Evolutionary conservation across 1,140 invertebrate genomes (phyloP), one percentile per base, ranked within the genome.

Genomic region (Lamellibrachia luymesi): DNA sequence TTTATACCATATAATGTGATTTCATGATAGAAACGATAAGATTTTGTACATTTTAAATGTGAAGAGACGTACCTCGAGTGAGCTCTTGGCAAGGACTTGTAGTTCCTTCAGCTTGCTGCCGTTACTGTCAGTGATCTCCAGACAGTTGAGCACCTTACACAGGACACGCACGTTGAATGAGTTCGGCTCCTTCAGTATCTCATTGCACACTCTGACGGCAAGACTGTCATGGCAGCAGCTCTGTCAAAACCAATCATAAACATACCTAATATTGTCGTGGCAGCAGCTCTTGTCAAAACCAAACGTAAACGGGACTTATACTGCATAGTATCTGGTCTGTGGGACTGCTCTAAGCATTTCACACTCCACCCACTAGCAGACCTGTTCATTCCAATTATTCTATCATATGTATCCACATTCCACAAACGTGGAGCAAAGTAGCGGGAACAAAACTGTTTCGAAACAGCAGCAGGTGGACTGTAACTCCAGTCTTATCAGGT

Each of bases 181-280:
- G 51, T 96, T 94, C 22, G 95, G 95, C 22, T 95, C 94, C 8
- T 94, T 94, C 56, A 96, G 93, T 38, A 96, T 95, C 94, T 96
- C 95, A 93, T 96, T 96, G 94, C 95, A 95, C 7, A 96, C 92
- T n/a, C 94, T 94, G 22, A 95, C 94, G 91, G 95, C 95, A n/a
- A 96, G 93, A 93, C 94, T 95, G 94, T 96, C 96, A 94, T 96
- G 96, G 38, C 95, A 94, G 13, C 94, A 94, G 91, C 95, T 95
- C 25, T 95, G 95, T 80, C 13, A 10, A 80, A 96, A 96, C 93
- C 17, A 94, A 94, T 50, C 49, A 38, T 38, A 38, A 38, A 38
- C 38, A 38, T 38, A 38, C 0, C 38, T 38, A 38, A 38, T 38
- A 38, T 38, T 38, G 38, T 38, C 38, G 38, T 38, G 0, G 38